Evolutionary conservation across 2,113 vertebrate genomes (phyloP).

Genomic region (Atractosteus spatula): DNA sequence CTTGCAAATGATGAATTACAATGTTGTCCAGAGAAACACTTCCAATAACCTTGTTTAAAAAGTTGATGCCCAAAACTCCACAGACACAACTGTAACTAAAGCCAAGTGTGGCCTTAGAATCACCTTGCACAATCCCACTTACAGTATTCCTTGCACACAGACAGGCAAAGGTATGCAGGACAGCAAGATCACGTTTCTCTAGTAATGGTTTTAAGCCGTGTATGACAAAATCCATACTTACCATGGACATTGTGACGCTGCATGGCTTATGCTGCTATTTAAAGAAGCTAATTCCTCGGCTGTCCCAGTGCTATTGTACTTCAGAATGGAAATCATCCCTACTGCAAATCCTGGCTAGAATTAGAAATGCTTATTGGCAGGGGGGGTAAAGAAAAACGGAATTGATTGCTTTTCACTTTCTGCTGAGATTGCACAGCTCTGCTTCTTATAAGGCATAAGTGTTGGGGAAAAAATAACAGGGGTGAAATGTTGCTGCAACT

Average conservation of each 20-base stretch:
- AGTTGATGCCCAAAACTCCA: background rate
- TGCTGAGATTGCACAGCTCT: no score
- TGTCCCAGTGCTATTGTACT: background rate
- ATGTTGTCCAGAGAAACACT: no score
- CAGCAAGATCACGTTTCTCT: background rate
- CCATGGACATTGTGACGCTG: background rate
- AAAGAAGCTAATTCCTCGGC: background rate
- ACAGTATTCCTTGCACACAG: background rate
- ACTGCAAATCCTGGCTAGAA: background rate
- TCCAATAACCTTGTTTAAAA: background rate
- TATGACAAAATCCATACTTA: background rate
- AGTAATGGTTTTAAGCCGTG: background rate
- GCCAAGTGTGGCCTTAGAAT: background rate
- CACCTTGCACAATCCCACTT: background rate
- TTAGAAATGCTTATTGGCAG: background rate
- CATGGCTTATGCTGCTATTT: background rate
- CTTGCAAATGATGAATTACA: no score
- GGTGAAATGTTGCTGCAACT: no score
- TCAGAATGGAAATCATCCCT: background rate
- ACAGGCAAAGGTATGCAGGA: background rate
- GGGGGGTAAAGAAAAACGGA: no score
- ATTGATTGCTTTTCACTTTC: no score
- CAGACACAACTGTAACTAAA: background rate
- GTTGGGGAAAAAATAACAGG: no score
- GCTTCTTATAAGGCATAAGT: no score